Percentiles rank a stretch among this genome's conserved stretches.
phyloP scores from a whole-genome alignment of 2,888 invertebrate species.

The Baronia brevicornis region DNA sequence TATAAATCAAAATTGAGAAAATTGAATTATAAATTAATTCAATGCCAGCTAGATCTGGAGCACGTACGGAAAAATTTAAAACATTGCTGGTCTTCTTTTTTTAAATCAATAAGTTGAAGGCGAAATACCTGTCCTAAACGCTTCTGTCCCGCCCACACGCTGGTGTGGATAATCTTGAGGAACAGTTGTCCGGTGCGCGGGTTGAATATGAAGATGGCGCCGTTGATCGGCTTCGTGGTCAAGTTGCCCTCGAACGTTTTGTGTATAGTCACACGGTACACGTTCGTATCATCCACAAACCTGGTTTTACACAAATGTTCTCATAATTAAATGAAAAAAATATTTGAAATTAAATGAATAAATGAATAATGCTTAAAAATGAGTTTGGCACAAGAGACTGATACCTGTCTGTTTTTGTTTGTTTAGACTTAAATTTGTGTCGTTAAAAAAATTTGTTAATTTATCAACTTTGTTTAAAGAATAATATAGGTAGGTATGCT shows the following conservation, averaged over 20 bases:
- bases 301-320: slow-evolving; percentile 29
- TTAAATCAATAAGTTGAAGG: too few relatives aligned
- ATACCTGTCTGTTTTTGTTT: too few relatives aligned
- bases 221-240: slow-evolving; percentile 99
- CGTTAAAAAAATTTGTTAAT: too few relatives aligned
- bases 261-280: slow-evolving; percentile 99
- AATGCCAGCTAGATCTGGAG: too few relatives aligned
- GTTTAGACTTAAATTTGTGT: too few relatives aligned
- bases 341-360: background rate
- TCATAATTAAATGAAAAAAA: background rate
- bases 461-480: too few relatives aligned
- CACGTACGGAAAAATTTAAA: too few relatives aligned
- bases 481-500: too few relatives aligned
- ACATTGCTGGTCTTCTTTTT: too few relatives aligned
- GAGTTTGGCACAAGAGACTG: too few relatives aligned
- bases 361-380: too few relatives aligned
- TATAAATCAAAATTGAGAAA: background rate
- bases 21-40: too few relatives aligned
- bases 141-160: slow-evolving; percentile 99
- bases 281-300: slow-evolving; percentile 99
- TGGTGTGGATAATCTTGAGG: slow-evolving; percentile 99
- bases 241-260: slow-evolving; percentile 99
- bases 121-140: slow-evolving; percentile 97
- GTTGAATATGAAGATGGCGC: slow-evolving; percentile 99
- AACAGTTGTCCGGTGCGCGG: slow-evolving; percentile 99